Percentiles rank a stretch among this genome's conserved stretches.
These are phyloP conservation scores for Hemithea aestivaria DNA, from an alignment of 2,888 invertebrate genomes.

Conservation along the genomic window DNA sequence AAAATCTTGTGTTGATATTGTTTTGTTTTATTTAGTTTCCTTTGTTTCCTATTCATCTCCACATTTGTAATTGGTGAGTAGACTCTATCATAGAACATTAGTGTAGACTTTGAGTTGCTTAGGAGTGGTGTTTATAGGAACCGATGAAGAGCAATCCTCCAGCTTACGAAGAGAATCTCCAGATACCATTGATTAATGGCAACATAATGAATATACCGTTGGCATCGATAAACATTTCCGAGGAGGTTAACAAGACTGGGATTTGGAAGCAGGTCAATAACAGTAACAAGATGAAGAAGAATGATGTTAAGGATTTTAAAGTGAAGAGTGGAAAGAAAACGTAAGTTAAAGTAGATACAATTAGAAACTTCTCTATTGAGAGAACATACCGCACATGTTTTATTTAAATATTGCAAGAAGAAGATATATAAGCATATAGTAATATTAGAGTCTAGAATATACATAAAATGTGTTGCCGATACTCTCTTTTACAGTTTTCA, in stretches of 20 bases:
- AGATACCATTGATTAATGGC: conserved; percentile 92
- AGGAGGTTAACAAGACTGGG: conserved; percentile 95
- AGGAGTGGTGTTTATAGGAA: conserved; percentile 60
- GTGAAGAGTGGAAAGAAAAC: conserved; percentile 65
- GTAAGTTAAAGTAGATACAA: conserved; percentile 45
- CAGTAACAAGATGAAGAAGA: conserved; percentile 71
- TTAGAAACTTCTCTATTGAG: too few species aligned
- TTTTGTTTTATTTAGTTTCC: conserved; percentile 55
- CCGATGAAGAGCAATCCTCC: conserved; percentile 70
- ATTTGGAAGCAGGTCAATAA: conserved; percentile 96
- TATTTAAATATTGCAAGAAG: too few species aligned
- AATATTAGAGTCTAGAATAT: too few species aligned
- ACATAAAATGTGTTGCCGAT: too few species aligned
- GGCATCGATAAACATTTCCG: conserved; percentile 92
- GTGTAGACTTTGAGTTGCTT: conserved; percentile 34
- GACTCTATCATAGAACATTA: conserved; percentile 16
- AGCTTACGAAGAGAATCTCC: conserved; percentile 83
- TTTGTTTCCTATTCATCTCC: conserved; percentile 36
- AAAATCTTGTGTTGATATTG: conserved; percentile 49
- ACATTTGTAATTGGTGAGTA: conserved; percentile 37
- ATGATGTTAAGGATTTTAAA: conserved; percentile 58
- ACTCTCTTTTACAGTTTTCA: too few species aligned
- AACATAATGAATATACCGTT: conserved; percentile 94
- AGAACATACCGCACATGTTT: too few species aligned
- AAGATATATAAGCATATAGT: too few species aligned